These are phyloP conservation scores for Bostrychus sinensis DNA, from an alignment of 2,113 vertebrate genomes.

Conservation along the genomic window DNA sequence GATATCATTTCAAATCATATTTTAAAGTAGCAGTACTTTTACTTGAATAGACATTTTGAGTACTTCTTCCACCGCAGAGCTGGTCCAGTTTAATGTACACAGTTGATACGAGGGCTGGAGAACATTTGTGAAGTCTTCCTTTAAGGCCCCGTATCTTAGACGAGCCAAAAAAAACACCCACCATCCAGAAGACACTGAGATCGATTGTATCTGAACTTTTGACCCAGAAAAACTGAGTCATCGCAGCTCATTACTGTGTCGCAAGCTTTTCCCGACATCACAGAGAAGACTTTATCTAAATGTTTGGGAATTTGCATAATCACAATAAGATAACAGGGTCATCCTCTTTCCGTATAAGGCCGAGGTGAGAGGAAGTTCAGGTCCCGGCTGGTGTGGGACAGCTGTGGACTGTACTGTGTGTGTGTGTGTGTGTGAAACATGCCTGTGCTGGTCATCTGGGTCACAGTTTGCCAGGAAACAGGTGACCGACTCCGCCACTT, in stretches of 20 bases:
- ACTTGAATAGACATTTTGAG: too few relatives aligned
- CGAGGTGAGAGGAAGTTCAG: slow-evolving; percentile 48
- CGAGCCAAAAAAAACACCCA: not conserved
- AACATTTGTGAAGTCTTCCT: too few relatives aligned
- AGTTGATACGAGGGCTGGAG: too few relatives aligned
- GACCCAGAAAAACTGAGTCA: slow-evolving; percentile 1
- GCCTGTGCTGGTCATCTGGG: slow-evolving; percentile 96
- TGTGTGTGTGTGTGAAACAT: slow-evolving; percentile 14
- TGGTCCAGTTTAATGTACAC: too few relatives aligned
- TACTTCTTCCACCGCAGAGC: too few relatives aligned
- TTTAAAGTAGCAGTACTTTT: too few relatives aligned
- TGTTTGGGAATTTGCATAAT: slow-evolving; percentile 55
- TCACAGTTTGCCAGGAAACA: slow-evolving; percentile 95
- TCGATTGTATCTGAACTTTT: slow-evolving; percentile 12
- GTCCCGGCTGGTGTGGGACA: slow-evolving; percentile 14
- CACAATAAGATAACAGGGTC: slow-evolving; percentile 19
- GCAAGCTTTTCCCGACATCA: slow-evolving; percentile 29
- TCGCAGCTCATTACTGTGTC: not conserved
- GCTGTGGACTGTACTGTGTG: slow-evolving; percentile 19
- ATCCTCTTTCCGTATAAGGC: slow-evolving; percentile 25
- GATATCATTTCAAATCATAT: too few relatives aligned
- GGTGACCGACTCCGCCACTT: slow-evolving; percentile 90
- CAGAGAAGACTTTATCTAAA: slow-evolving; percentile 33
- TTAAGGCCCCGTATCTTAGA: not conserved
- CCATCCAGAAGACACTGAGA: not conserved